Conservation (phyloP, 2,113 vertebrate species). For the Chascanopsetta lugubris region DNA sequence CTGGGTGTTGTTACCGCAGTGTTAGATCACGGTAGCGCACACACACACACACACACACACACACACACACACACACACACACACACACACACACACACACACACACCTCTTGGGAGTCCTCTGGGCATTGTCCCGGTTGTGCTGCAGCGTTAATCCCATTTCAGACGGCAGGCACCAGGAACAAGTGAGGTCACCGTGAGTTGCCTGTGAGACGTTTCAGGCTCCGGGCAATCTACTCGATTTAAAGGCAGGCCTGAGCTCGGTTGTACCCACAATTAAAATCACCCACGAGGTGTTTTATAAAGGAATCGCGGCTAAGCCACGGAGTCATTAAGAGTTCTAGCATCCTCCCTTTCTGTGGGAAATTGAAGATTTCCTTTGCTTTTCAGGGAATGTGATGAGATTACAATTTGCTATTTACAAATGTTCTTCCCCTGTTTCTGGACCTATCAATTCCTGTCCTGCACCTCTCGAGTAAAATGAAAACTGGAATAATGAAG, state of each 20-base stretch:
- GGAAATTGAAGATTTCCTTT: not conserved
- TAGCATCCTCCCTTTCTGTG: not conserved
- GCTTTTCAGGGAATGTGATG: not conserved
- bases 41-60: no score
- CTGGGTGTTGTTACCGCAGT: not conserved
- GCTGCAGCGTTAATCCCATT: not conserved
- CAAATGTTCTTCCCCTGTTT: not conserved
- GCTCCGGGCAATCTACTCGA: not conserved
- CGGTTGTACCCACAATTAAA: conserved; percentile 15
- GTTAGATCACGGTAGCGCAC: not conserved
- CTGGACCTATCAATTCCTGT: not conserved
- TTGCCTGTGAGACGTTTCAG: not conserved
- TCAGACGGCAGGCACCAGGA: conserved; percentile 20
- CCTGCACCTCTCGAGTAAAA: not conserved
- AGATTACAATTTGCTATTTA: not conserved
- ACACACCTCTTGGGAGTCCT: not conserved
- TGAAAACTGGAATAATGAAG: not conserved
- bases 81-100: conserved; percentile 1
- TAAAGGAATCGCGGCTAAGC: no score
- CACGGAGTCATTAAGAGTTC: no score
- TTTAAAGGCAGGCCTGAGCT: conserved; percentile 3
- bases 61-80: no score
- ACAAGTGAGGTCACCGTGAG: conserved; percentile 10
- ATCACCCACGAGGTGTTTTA: not conserved
- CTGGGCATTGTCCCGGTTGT: conserved; percentile 10